Conservation (phyloP, 2,113 vertebrate species). For the Poecile atricapillus region DNA sequence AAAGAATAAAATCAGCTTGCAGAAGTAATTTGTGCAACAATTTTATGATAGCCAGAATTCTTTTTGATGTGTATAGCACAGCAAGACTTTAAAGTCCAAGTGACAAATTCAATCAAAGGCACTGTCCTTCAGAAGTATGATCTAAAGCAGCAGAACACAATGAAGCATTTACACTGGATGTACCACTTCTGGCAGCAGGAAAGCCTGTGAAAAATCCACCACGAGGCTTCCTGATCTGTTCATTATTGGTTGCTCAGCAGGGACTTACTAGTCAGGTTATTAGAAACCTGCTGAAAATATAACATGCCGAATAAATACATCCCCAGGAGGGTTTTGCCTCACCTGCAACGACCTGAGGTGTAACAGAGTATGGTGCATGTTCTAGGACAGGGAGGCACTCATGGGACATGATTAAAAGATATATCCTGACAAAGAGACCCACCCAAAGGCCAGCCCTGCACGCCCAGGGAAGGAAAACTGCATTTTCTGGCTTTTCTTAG, state of each 20-base stretch:
- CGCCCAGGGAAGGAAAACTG: background rate
- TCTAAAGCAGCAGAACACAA: background rate
- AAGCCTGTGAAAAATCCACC: background rate
- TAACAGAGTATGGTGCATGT: background rate
- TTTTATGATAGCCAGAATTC: background rate
- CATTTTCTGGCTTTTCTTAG: background rate
- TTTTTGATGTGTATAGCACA: background rate
- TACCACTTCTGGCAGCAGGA: background rate
- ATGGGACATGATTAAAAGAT: rapidly evolving
- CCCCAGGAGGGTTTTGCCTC: background rate
- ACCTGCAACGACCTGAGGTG: background rate
- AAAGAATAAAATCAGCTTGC: background rate
- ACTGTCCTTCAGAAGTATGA: background rate
- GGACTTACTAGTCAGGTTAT: background rate
- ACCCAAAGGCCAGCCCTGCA: background rate
- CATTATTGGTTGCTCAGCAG: background rate
- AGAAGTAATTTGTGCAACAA: constrained; percentile 3
- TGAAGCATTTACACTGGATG: background rate
- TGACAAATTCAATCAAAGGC: constrained; percentile 18
- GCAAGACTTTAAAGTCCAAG: constrained; percentile 13
- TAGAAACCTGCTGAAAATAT: background rate
- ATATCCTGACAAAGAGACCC: background rate
- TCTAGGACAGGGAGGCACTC: background rate
- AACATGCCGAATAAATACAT: background rate
- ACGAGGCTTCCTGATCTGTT: background rate